Evolutionary conservation across 2,797 vertebrate species (phyloP), one percentile per base, ranked within the genome.

Genomic region (Thalassophryne amazonica): DNA sequence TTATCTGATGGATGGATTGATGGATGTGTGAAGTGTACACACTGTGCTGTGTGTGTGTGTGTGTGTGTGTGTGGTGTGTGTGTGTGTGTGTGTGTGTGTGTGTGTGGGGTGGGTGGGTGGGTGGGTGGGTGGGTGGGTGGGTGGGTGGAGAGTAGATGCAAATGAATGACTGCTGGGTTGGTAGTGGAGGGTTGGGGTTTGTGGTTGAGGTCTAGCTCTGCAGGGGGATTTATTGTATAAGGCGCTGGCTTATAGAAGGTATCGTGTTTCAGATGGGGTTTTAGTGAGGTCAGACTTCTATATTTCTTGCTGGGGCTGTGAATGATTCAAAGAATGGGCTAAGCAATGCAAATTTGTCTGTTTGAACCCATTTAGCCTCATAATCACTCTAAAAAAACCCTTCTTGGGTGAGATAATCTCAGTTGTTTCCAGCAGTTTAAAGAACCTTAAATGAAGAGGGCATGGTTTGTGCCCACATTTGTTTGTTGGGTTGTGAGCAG

Each of bases 151-250:
- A 31, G 8, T 14, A 27, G 45, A 76, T 42, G 61, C 16, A 60
- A 60, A 73, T 72, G 60, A 72, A 54, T 60, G 73, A 69, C 52
- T 27, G 59, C 37, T 47, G 36, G 32, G 63, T 36, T 17, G 37
- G 39, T 69, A 56, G 49, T 62, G 51, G 49, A 60, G 37, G 48
- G 21, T 48, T 73, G 37, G 47, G 65, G 57, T 83, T 80, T 78
- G 74, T 68, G 78, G 76, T 78, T 72, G 48, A 63, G 56, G 70
- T 76, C 57, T 62, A 43, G 43, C 69, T 59, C 68, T 64, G 73
- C 36, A n/a, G 18, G 43, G 39, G 48, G 52, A 52, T 69, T 68
- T 62, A 75, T 79, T 70, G 60, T 80, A 71, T 69, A 43, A 73
- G 48, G 43, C 57, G 28, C 40, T 56, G 60, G 55, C 39, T 75